Evolutionary conservation across 2,113 vertebrate species (phyloP).

Genomic region (Corythornis madagascariensis): DNA sequence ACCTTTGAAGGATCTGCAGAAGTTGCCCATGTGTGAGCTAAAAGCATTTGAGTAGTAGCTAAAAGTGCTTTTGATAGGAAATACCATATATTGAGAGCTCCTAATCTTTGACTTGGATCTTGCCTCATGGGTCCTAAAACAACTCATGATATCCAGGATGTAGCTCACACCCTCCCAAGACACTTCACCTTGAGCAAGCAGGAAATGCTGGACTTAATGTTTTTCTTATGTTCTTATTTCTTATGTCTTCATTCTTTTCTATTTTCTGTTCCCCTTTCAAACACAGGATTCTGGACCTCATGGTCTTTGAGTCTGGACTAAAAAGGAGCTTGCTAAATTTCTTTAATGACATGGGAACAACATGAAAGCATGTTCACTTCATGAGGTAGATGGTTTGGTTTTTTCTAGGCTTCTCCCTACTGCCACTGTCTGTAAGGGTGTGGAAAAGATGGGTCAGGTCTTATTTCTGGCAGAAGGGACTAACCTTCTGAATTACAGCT

Average conservation of each 20-base stretch:
- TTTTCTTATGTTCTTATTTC: neutral
- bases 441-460: neutral
- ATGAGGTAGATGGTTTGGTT: neutral
- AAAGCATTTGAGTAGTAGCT: neutral
- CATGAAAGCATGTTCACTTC: accelerated
- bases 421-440: neutral
- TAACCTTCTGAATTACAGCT: neutral
- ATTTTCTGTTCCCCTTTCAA: neutral
- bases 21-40: neutral
- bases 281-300: neutral
- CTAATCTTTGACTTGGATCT: too few species aligned
- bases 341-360: neutral
- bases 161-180: neutral
- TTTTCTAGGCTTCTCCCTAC: neutral
- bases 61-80: neutral
- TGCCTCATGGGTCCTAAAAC: neutral
- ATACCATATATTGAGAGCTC: neutral
- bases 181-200: neutral
- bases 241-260: too few species aligned
- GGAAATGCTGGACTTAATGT: neutral
- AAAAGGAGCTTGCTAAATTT: neutral
- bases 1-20: neutral
- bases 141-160: neutral
- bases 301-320: neutral
- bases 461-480: neutral